Evolutionary conservation across 2,888 invertebrate genomes (phyloP).

Genomic region (Eilema caniola): DNA sequence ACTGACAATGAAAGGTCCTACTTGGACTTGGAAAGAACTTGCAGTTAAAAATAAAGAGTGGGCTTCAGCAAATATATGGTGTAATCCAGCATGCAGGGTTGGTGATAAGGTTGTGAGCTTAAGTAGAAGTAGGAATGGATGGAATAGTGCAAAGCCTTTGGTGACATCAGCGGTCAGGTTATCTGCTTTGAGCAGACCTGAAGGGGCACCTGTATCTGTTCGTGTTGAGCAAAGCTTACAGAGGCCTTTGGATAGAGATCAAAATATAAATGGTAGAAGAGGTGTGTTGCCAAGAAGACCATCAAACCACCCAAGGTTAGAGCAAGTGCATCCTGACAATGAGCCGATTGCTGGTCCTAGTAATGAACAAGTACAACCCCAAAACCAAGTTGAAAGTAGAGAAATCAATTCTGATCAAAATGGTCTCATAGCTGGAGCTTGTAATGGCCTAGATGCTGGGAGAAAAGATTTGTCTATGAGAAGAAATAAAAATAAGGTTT

Average conservation of each 20-base stretch:
- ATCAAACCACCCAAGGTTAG: conserved; percentile 59
- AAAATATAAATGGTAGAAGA: conserved; percentile 91
- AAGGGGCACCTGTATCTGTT: conserved; percentile 81
- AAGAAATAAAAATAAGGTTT: conserved; percentile 77
- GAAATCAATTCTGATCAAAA: conserved; percentile 61
- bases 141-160: conserved; percentile 83
- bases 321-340: conserved; percentile 57
- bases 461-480: conserved; percentile 73
- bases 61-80: conserved; percentile 96
- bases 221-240: conserved; percentile 82
- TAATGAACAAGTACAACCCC: conserved; percentile 61
- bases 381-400: conserved; percentile 49
- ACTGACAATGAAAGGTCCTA: conserved; percentile 90
- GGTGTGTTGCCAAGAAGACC: conserved; percentile 84
- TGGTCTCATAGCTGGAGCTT: conserved; percentile 55
- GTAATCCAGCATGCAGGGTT: conserved; percentile 95
- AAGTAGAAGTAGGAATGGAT: conserved; percentile 87
- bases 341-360: conserved; percentile 83
- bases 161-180: conserved; percentile 86
- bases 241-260: conserved; percentile 88
- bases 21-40: conserved; percentile 92
- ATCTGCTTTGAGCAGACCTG: conserved; percentile 73
- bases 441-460: conserved; percentile 64
- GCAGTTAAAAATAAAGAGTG: conserved; percentile 92
- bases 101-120: conserved; percentile 93